Base-by-base conservation (phyloP, 2,888 invertebrate genomes). In the Heliconius cydno region DNA sequence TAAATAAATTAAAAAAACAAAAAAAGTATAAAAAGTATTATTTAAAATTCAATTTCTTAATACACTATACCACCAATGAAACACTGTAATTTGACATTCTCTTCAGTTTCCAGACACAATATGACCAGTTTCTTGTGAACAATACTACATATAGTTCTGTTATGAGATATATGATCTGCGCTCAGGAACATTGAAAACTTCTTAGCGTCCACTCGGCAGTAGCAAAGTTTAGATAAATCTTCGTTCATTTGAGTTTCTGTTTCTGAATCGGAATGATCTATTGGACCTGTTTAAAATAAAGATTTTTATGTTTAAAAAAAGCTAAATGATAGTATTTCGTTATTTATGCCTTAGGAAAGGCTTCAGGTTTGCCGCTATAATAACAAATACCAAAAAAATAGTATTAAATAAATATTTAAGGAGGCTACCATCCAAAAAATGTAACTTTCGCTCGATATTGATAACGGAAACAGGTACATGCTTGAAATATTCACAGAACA, bases 121-220 rank as follows among this genome's bases (percentile, higher is more conserved):
- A 98, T 97, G 0, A 98, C 96, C 86, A 97, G 95, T 87, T 95
- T 96, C 82, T 97, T 97, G 82, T 97, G 96, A 38, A 97, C 96
- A 81, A 98, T 97, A 88, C 97, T 97, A 87, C 98, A 98, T 38
- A 97, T 93, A 0, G 98, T 96, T 85, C 96, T 95, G 73, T 96
- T 96, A 68, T 97, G 97, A 80, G 96, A 96, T 74, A 98, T 95
- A 84, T 97, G 97, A 82, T 98, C 97, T 25, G 98, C 97, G 66
- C 96, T 96, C 9, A 98, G 93, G 85, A 98, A 98, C 90, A 97
- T 96, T 0, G 97, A 95, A 67, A 98, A 96, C 87, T 97, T 98
- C 86, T 97, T 97, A 0, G 98, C 96, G 86, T 98, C 98, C 5
- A 98, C 96, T 22, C 96, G 93, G 79, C 97, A 97, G 34, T 95